Conservation (phyloP, 2,113 vertebrate genomes). For the Agapornis roseicollis region DNA sequence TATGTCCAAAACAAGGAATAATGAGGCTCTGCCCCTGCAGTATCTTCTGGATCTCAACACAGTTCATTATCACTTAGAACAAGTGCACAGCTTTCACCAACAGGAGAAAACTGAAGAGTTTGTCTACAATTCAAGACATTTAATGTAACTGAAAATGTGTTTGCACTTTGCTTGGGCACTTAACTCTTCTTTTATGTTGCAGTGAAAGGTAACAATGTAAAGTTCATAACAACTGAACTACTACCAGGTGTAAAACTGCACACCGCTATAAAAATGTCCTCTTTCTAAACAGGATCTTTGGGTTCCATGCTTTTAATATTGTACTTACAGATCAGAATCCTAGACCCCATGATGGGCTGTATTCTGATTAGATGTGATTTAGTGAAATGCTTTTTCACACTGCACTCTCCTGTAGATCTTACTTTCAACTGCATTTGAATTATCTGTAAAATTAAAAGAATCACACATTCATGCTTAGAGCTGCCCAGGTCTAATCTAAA, state of each 20-base stretch:
- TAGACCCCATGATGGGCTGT: not conserved
- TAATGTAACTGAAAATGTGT: not conserved
- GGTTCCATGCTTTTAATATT: not conserved
- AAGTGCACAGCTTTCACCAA: not conserved
- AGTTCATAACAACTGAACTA: not conserved
- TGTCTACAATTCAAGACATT: not conserved
- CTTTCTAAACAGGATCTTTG: not conserved
- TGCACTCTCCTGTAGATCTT: not conserved
- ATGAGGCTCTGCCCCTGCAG: not conserved
- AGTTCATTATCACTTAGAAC: not conserved
- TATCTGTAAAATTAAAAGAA: not conserved
- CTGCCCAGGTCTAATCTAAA: not conserved
- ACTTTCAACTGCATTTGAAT: not conserved
- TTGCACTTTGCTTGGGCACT: not conserved
- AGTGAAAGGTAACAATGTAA: not conserved
- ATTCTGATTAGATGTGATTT: not conserved
- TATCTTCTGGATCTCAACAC: not conserved
- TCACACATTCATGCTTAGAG: not conserved
- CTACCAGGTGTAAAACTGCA: not conserved
- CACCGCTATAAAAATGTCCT: not conserved
- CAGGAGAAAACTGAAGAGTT: not conserved
- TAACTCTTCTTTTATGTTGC: not conserved
- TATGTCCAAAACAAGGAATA: not conserved
- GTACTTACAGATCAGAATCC: not conserved
- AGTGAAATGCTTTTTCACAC: not conserved